Evolutionary conservation across 64 coral and sea anemone species (phyloP), one percentile per base, ranked within the genome.

Genomic region (Porites australiensis): DNA sequence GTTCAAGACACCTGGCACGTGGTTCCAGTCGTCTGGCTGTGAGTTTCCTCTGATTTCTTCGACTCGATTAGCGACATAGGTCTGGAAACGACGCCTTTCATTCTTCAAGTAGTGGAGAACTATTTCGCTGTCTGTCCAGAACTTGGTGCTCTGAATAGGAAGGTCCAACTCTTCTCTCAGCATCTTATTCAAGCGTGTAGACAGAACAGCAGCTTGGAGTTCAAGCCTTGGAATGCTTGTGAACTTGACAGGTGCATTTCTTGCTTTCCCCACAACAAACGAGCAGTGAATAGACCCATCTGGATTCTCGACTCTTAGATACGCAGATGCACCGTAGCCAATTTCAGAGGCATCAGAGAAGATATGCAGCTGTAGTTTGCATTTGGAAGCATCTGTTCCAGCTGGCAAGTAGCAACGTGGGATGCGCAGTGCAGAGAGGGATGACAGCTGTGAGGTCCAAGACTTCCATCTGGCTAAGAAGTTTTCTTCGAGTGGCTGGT

Each of bases 81-180:
- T 94, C 13, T 48, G 18, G 77, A 94, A 94, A 13, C 86, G 86
- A 16, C 87, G 59, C 78, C 14, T 94, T 64, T 65, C 77, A 74
- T 86, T 94, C 20, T 45, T 89, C 46, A 94, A 16, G 59, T 89
- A 94, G 59, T 94, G 93, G n/a, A 82, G 76, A 9, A 81, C 77
- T 43, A 90, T 90, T 58, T 80, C 62, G 54, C 88, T 90, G 37
- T 90, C 88, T 19, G 88, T 90, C 88, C 88, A 90, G 77, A 71
- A 89, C 53, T 74, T 66, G 48, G 88, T 53, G 4, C 79, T 1
- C 27, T 72, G 60, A 23, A 89, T 89, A 37, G 61, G 63, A 12
- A 90, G 77, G 20, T 90, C 88, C 15, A 90, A 44, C 78, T 90
- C 88, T 57, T 90, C 18, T 70, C 51, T 77, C 45, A 90, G 44